phyloP scores from a whole-genome alignment of 2,888 invertebrate genomes.

The Hemicrepidius hirtus region DNA sequence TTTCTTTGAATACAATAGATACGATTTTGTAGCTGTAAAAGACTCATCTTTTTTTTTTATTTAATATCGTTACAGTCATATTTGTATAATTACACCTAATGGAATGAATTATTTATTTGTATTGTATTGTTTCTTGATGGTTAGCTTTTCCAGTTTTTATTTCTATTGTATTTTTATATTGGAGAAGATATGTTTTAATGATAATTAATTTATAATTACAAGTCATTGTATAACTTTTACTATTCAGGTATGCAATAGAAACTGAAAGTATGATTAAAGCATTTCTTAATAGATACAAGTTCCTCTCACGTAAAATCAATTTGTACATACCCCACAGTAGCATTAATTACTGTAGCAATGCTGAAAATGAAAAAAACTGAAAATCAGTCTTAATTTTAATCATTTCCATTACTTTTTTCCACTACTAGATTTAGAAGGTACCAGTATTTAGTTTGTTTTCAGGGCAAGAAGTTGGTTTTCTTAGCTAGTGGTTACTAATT shows the following conservation, averaged over 20 bases:
- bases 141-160: slow-evolving; percentile 9
- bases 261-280: slow-evolving; percentile 17
- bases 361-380: no score
- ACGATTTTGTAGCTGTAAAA: slow-evolving; percentile 33
- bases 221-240: slow-evolving; percentile 29
- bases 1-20: slow-evolving; percentile 38
- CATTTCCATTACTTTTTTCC: no score
- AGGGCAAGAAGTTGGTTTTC: no score
- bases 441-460: no score
- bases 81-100: slow-evolving; percentile 33
- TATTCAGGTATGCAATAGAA: slow-evolving; percentile 28
- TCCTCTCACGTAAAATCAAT: slow-evolving; percentile 17
- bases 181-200: neutral
- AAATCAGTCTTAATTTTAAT: no score
- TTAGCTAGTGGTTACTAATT: no score
- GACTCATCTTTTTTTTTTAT: slow-evolving; percentile 19
- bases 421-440: no score
- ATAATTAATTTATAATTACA: slow-evolving; percentile 29
- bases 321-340: slow-evolving; percentile 2
- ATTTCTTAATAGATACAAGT: slow-evolving; percentile 22
- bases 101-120: slow-evolving; percentile 40
- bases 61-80: slow-evolving; percentile 33
- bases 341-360: neutral
- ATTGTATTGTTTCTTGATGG: slow-evolving; percentile 30
- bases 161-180: slow-evolving; percentile 6